Conservation (phyloP, 2,888 invertebrate genomes). For the Andrena marginata region DNA sequence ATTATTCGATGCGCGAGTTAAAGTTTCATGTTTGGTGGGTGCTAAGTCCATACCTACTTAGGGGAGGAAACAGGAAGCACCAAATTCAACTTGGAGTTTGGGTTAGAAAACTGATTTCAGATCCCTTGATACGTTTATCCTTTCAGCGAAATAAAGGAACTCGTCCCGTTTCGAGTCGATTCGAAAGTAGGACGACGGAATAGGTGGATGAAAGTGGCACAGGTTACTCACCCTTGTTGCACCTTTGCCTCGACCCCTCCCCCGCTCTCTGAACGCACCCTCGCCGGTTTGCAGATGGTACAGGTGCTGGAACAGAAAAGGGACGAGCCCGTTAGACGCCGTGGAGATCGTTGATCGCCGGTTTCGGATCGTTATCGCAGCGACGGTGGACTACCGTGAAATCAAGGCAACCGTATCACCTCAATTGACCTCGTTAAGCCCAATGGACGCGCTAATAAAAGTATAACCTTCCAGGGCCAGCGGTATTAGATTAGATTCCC, state of each 20-base stretch:
- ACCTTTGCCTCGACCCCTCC: constrained; percentile 84
- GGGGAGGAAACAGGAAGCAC: no score
- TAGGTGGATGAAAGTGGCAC: constrained; percentile 8
- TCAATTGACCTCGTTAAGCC: constrained; percentile 83
- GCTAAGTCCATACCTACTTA: no score
- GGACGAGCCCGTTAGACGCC: constrained; percentile 30
- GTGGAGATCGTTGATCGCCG: constrained; percentile 26
- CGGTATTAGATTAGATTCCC: constrained; percentile 68
- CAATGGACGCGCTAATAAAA: constrained; percentile 81
- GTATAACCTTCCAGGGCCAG: constrained; percentile 74
- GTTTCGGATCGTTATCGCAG: constrained; percentile 73
- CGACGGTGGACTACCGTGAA: constrained; percentile 76
- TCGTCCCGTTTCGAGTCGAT: background rate
- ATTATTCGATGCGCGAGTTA: no score
- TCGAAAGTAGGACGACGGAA: background rate
- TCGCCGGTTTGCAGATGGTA: constrained; percentile 84
- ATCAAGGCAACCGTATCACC: constrained; percentile 80
- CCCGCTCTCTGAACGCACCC: constrained; percentile 83
- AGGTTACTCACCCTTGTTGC: constrained; percentile 82
- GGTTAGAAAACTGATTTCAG: no score
- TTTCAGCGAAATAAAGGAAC: background rate
- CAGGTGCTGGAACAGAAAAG: constrained; percentile 81
- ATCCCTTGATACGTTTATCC: no score
- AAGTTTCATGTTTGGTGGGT: no score
- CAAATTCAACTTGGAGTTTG: no score